Evolutionary conservation across 2,113 vertebrate genomes (phyloP).

Genomic region (Forbesichthys papilliferus): DNA sequence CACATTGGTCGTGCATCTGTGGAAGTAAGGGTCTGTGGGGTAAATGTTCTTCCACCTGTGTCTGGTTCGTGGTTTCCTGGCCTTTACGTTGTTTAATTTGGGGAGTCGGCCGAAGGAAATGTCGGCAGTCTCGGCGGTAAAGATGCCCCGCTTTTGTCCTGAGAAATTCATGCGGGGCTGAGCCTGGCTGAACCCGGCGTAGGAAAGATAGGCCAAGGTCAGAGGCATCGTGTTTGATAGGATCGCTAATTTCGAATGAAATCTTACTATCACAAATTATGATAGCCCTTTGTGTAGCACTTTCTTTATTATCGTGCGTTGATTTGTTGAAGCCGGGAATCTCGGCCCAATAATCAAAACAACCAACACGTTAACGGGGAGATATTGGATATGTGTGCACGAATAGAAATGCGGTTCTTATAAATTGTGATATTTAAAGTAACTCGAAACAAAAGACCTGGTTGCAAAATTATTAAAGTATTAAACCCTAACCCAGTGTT

Average conservation of each 20-base stretch:
- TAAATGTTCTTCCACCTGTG: not conserved
- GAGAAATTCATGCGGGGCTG: constrained; percentile 27
- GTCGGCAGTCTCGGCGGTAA: constrained; percentile 38
- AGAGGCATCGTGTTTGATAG: constrained; percentile 14
- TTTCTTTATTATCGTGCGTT: not conserved
- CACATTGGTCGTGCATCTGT: not conserved
- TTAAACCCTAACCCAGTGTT: too few species aligned
- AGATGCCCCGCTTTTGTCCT: constrained; percentile 60
- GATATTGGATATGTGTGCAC: not conserved
- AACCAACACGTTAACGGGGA: constrained; percentile 20
- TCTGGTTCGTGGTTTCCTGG: not conserved
- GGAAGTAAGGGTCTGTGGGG: not conserved
- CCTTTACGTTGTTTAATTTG: constrained; percentile 16
- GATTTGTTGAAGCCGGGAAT: constrained; percentile 5
- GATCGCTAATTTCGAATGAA: not conserved
- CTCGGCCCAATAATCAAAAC: constrained; percentile 6
- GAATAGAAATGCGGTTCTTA: not conserved
- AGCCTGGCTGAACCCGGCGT: constrained; percentile 29
- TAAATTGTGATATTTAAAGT: too few species aligned
- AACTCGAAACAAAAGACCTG: too few species aligned
- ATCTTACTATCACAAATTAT: not conserved
- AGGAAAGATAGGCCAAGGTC: constrained; percentile 64
- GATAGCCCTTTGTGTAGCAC: not conserved
- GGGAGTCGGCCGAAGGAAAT: constrained; percentile 44
- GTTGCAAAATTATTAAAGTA: too few species aligned